phyloP scores from a whole-genome alignment of 2,113 vertebrate genomes.

The Circaetus cinerascens region DNA sequence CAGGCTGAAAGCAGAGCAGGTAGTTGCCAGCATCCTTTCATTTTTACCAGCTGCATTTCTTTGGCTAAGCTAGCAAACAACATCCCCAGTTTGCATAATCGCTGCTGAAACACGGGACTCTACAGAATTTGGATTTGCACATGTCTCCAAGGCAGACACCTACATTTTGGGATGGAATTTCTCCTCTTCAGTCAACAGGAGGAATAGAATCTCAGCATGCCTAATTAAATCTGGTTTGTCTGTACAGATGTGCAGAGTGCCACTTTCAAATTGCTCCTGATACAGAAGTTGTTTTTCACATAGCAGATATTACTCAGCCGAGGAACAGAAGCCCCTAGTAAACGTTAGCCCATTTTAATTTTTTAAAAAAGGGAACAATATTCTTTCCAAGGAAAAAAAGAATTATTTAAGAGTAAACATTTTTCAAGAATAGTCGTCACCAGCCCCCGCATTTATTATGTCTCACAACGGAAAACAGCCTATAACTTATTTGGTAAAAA shows the following conservation, averaged over 20 bases:
- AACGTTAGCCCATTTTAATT: not conserved
- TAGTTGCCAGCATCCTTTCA: slow-evolving; percentile 50
- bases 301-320: not conserved
- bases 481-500: not conserved
- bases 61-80: slow-evolving; percentile 27
- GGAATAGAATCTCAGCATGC: not conserved
- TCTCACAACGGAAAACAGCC: not conserved
- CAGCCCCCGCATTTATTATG: not conserved
- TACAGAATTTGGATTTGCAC: not conserved
- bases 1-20: slow-evolving; percentile 49
- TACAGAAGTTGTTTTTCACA: not conserved
- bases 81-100: not conserved
- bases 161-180: slow-evolving; percentile 17
- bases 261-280: not conserved
- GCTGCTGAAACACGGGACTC: not conserved
- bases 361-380: not conserved
- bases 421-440: not conserved
- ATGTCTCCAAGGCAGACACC: slow-evolving; percentile 6
- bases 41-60: slow-evolving; percentile 46
- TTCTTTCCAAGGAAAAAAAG: not conserved
- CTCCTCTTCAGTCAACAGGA: slow-evolving; percentile 6
- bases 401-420: not conserved
- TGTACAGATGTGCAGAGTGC: slow-evolving; percentile 19
- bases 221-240: slow-evolving; percentile 45
- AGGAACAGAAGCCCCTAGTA: not conserved